Conservation (phyloP, 2,113 vertebrate species). For the Bombycilla garrulus region DNA sequence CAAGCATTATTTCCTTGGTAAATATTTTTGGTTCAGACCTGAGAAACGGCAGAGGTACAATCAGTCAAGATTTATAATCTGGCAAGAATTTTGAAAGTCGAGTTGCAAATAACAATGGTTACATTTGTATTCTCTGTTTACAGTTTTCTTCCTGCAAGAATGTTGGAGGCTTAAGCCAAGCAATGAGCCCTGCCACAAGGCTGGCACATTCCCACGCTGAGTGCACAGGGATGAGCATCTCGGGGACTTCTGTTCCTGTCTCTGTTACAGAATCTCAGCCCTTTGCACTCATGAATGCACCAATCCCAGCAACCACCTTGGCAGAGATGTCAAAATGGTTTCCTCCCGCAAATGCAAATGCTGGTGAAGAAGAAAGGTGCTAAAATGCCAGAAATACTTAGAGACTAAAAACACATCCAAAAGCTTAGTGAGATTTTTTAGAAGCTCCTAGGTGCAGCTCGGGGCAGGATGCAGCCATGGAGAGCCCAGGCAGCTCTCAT, state of each 20-base stretch:
- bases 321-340: background rate
- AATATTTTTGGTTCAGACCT: conserved; percentile 50
- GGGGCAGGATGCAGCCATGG: background rate
- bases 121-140: conserved; percentile 44
- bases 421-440: background rate
- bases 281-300: background rate
- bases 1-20: conserved; percentile 52
- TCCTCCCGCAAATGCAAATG: background rate
- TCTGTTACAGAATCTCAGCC: background rate
- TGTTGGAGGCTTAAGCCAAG: background rate
- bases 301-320: background rate
- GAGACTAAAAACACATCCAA: background rate
- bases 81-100: background rate
- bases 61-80: conserved; percentile 34
- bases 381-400: background rate
- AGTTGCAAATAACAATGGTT: conserved; percentile 46
- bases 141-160: conserved; percentile 6
- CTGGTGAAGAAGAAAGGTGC: background rate
- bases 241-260: background rate
- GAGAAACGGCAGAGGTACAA: conserved; percentile 46
- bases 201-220: background rate
- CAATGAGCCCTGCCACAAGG: background rate
- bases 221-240: background rate
- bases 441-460: background rate
- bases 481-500: background rate